Evolutionary conservation across 2,888 invertebrate species (phyloP).

Genomic region (Sipha maydis): DNA sequence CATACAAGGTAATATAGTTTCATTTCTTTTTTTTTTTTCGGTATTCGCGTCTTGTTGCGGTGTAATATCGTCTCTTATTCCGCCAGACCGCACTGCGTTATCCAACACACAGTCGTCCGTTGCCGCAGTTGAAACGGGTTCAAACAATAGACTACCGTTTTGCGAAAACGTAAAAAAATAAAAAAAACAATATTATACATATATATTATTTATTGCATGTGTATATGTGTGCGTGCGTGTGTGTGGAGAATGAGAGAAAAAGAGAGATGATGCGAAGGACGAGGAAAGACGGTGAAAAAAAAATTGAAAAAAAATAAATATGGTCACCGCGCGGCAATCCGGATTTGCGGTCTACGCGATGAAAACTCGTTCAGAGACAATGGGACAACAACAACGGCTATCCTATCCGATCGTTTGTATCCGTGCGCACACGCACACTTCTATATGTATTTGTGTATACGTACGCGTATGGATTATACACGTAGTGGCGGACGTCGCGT

Average conservation of each 20-base stretch:
- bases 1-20: background rate
- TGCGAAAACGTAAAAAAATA: slow-evolving; percentile 38
- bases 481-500: background rate
- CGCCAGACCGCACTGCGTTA: background rate
- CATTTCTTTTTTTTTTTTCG: slow-evolving; percentile 13
- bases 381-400: slow-evolving; percentile 27
- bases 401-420: slow-evolving; percentile 3
- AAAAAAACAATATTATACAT: background rate
- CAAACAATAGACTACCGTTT: slow-evolving; percentile 62
- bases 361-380: slow-evolving; percentile 59
- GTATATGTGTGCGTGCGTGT: no score
- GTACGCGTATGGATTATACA: background rate
- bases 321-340: slow-evolving; percentile 52
- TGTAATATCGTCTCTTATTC: background rate
- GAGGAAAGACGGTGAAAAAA: background rate
- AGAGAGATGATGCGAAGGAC: background rate
- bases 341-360: slow-evolving; percentile 50
- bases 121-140: slow-evolving; percentile 46
- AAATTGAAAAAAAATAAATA: slow-evolving; percentile 33
- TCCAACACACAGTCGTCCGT: background rate
- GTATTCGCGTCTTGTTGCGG: slow-evolving; percentile 2
- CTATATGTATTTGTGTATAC: background rate
- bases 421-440: background rate
- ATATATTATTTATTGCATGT: no score
- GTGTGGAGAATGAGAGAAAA: no score